phyloP scores from a whole-genome alignment of 2,113 vertebrate genomes.

The Typhlomys cinereus region DNA sequence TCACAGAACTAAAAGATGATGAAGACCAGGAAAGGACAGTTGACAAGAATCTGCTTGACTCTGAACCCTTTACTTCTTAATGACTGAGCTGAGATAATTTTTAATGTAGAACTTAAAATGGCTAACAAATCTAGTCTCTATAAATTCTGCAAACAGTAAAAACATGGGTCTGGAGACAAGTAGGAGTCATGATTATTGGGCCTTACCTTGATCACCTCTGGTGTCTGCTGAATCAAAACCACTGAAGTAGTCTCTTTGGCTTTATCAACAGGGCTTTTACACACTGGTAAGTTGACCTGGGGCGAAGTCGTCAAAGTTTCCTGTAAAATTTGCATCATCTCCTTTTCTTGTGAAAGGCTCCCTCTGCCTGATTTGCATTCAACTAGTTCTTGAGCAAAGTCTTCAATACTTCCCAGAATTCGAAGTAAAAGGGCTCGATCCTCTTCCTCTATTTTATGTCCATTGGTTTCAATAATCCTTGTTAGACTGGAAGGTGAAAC shows the following conservation, averaged over 20 bases:
- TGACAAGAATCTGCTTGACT: constrained; percentile 1
- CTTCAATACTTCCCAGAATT: constrained; percentile 98
- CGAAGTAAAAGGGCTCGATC: constrained; percentile 93
- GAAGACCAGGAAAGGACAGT: neutral
- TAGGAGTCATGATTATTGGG: constrained; percentile 48
- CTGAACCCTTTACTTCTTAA: constrained; percentile 30
- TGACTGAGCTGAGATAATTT: constrained; percentile 2
- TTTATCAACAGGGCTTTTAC: constrained; percentile 72
- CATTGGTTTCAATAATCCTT: constrained; percentile 84
- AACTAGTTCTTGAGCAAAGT: constrained; percentile 98
- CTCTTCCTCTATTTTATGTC: constrained; percentile 91
- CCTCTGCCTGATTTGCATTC: constrained; percentile 94
- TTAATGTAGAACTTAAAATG: constrained; percentile 54
- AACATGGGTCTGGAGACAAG: constrained; percentile 20
- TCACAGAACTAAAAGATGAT: constrained; percentile 32
- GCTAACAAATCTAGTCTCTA: constrained; percentile 38
- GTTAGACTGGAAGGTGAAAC: constrained; percentile 80
- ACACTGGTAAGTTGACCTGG: constrained; percentile 82
- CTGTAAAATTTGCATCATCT: constrained; percentile 98
- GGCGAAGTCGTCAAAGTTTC: constrained; percentile 91
- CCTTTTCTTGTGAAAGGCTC: constrained; percentile 94
- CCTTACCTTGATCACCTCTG: constrained; percentile 97
- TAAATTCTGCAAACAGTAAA: constrained; percentile 45
- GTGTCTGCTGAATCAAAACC: constrained; percentile 94
- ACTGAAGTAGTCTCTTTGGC: constrained; percentile 87